Evolutionary conservation across 35 echinoderm and acorn worm species (phyloP).

Genomic region (Lytechinus pictus): DNA sequence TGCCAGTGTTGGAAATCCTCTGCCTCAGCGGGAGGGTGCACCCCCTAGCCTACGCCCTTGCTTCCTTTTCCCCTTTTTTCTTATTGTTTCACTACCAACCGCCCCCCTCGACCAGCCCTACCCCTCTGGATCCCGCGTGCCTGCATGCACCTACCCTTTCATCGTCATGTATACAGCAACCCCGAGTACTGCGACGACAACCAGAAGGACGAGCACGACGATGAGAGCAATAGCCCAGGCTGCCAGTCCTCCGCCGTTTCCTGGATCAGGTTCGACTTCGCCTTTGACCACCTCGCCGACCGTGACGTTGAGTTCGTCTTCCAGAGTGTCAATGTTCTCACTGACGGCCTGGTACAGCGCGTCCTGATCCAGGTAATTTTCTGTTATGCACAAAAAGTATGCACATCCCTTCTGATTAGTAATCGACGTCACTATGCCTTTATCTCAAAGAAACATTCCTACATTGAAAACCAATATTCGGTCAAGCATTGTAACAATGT

Average conservation of each 20-base stretch:
- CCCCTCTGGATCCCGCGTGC: too few relatives aligned
- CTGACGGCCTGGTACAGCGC: constrained; percentile 43
- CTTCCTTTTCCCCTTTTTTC: too few relatives aligned
- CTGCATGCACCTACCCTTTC: not conserved
- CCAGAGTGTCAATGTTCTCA: constrained; percentile 46
- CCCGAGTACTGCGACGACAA: constrained; percentile 33
- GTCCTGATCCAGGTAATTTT: constrained; percentile 52
- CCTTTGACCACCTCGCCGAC: constrained; percentile 12
- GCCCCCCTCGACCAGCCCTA: too few relatives aligned
- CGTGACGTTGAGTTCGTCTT: constrained; percentile 53
- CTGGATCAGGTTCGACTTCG: not conserved
- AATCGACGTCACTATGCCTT: too few relatives aligned
- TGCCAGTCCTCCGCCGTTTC: not conserved
- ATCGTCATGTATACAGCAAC: constrained; percentile 6
- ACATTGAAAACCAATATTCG: too few relatives aligned
- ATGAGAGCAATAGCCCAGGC: constrained; percentile 39
- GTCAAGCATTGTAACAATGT: too few relatives aligned
- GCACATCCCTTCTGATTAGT: not conserved
- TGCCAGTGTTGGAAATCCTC: too few relatives aligned
- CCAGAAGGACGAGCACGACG: constrained; percentile 47
- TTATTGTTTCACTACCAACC: too few relatives aligned
- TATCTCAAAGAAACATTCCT: too few relatives aligned
- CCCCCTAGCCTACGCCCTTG: too few relatives aligned
- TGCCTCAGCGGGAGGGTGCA: too few relatives aligned
- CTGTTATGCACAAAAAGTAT: not conserved